Evolutionary conservation across 2,797 vertebrate species (phyloP).

Genomic region (Esox lucius): DNA sequence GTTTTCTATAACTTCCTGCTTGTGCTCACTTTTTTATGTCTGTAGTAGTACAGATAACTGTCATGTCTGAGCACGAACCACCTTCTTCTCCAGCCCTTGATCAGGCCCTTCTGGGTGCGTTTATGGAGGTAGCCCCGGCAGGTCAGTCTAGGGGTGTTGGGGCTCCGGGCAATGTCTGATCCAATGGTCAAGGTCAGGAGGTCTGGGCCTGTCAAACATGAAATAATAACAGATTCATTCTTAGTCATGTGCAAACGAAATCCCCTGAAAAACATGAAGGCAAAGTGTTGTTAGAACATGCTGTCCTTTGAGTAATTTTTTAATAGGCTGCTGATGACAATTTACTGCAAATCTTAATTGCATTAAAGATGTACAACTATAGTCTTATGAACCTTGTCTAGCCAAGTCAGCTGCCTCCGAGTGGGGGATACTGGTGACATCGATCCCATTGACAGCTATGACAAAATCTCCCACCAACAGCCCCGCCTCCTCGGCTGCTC

Average conservation of each 20-base stretch:
- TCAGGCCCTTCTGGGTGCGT: constrained; percentile 82
- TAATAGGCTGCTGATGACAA: neutral
- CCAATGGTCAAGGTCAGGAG: constrained; percentile 84
- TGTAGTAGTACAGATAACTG: constrained; percentile 87
- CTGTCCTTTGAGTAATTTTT: neutral
- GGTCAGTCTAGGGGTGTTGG: constrained; percentile 83
- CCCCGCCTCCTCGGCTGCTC: constrained; percentile 87
- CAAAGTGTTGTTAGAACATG: neutral
- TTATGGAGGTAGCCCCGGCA: constrained; percentile 89
- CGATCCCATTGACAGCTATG: constrained; percentile 86
- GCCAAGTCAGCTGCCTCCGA: constrained; percentile 88
- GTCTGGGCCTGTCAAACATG: constrained; percentile 77
- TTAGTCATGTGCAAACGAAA: neutral
- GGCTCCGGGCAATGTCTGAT: constrained; percentile 85
- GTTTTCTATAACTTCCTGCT: neutral
- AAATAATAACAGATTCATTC: neutral
- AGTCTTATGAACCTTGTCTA: constrained; percentile 81
- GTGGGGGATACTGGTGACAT: constrained; percentile 87
- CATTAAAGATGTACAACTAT: neutral
- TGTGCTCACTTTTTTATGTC: constrained; percentile 83
- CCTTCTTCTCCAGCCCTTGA: constrained; percentile 92
- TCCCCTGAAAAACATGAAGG: neutral
- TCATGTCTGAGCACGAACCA: constrained; percentile 91
- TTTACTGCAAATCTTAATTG: neutral
- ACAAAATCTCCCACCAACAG: constrained; percentile 86